Percentiles rank a stretch among this genome's conserved stretches.
phyloP scores from a whole-genome alignment of 2,797 vertebrate species.

The Sebastes matsubarae region DNA sequence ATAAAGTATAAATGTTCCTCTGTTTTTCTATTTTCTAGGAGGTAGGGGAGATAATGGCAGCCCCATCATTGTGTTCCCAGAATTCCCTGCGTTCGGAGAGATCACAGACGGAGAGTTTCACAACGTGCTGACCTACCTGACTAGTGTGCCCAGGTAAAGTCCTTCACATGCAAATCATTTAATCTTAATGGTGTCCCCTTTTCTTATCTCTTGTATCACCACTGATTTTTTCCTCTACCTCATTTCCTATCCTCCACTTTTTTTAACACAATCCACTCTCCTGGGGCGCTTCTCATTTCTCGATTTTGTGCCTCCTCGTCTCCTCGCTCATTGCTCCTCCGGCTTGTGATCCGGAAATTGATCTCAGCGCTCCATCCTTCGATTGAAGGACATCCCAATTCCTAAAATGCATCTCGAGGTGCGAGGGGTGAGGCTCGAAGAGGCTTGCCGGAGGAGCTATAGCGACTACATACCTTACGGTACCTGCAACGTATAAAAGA shows the following conservation, averaged over 20 bases:
- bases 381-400: too few species aligned
- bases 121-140: conserved; percentile 95
- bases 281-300: too few species aligned
- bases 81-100: conserved; percentile 92
- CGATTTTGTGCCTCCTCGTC: too few species aligned
- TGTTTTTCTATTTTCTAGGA: conserved; percentile 75
- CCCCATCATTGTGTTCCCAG: conserved; percentile 96
- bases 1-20: neutral
- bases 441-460: too few species aligned
- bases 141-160: conserved; percentile 92
- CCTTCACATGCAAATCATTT: neutral
- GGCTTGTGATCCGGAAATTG: too few species aligned
- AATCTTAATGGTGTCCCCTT: neutral
- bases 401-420: too few species aligned
- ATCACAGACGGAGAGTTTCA: conserved; percentile 94
- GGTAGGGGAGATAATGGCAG: conserved; percentile 93
- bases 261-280: neutral
- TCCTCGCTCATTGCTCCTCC: too few species aligned
- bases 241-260: neutral
- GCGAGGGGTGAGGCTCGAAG: too few species aligned
- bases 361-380: too few species aligned
- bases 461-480: too few species aligned
- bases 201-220: neutral
- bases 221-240: neutral
- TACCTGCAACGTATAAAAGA: too few species aligned